phyloP scores from a whole-genome alignment of 1,140 invertebrate species.

The Caenorhabditis tropicalis region DNA sequence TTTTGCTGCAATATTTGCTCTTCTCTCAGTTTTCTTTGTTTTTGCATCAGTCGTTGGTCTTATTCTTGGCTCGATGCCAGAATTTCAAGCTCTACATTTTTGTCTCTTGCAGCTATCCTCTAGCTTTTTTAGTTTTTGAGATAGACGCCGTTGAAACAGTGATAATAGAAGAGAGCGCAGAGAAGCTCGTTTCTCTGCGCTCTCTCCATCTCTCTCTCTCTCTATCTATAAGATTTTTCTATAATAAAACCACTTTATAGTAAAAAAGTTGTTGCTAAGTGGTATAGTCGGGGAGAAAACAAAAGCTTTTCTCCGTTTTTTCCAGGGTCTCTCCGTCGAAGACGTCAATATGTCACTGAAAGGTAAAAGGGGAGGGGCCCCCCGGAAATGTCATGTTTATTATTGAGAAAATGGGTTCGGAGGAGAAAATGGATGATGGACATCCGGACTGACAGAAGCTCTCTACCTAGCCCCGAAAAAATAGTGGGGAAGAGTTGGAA shows the following conservation, averaged over 20 bases:
- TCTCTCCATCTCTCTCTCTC: no score
- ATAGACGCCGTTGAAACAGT: no score
- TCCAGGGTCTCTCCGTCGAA: no score
- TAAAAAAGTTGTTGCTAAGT: no score
- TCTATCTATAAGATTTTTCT: no score
- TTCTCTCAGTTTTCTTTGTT: constrained; percentile 68
- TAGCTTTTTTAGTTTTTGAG: no score
- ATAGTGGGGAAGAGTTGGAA: background rate
- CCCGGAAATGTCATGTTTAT: constrained; percentile 11
- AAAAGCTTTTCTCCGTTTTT: background rate
- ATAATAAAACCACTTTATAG: no score
- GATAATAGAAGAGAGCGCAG: no score
- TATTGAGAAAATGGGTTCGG: background rate
- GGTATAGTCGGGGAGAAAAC: background rate
- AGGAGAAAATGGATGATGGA: no score
- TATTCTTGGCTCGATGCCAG: constrained; percentile 71
- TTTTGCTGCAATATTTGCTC: constrained; percentile 66
- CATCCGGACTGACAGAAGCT: no score
- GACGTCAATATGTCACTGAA: background rate
- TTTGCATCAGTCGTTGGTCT: constrained; percentile 64
- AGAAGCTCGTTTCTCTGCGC: no score
- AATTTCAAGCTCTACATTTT: constrained; percentile 71
- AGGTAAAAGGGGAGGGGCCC: background rate
- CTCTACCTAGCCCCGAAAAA: background rate
- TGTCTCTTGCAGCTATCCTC: no score